Percentiles rank a stretch among this genome's conserved stretches.
Evolutionary conservation across 2,888 invertebrate genomes (phyloP).

Genomic region (Mimumesa dahlbomi): DNA sequence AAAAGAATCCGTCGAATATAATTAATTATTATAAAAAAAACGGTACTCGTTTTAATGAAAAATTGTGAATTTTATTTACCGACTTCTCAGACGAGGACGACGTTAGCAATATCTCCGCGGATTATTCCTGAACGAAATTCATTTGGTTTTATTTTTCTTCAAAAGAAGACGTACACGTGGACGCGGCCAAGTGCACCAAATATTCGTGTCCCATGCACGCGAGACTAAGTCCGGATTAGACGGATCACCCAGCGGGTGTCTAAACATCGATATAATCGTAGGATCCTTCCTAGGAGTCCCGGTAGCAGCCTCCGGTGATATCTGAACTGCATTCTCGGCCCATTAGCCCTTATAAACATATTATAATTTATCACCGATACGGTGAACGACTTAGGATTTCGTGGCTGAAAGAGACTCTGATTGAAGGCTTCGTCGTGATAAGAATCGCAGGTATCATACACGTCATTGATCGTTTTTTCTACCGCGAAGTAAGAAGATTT

Average conservation of each 20-base stretch:
- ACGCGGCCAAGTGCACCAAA: slow-evolving; percentile 41
- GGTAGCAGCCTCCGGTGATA: slow-evolving; percentile 45
- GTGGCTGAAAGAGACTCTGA: background rate
- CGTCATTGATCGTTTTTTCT: too few relatives aligned
- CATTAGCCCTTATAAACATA: slow-evolving; percentile 54
- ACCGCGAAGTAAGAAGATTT: too few relatives aligned
- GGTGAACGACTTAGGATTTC: background rate
- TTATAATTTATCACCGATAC: slow-evolving; percentile 46
- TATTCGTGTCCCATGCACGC: slow-evolving; percentile 26
- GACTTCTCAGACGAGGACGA: too few relatives aligned
- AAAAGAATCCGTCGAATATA: too few relatives aligned
- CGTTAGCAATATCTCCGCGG: too few relatives aligned
- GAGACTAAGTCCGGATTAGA: slow-evolving; percentile 65
- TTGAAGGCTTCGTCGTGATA: background rate
- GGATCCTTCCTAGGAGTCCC: slow-evolving; percentile 20
- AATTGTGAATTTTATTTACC: too few relatives aligned
- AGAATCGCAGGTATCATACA: too few relatives aligned
- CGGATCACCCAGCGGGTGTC: slow-evolving; percentile 70
- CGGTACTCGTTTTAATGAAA: too few relatives aligned
- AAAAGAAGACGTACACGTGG: slow-evolving; percentile 37
- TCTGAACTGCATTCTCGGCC: slow-evolving; percentile 33
- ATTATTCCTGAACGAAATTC: too few relatives aligned
- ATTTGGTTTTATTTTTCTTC: too few relatives aligned
- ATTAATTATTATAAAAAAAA: too few relatives aligned
- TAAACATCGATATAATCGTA: slow-evolving; percentile 67